Percentiles rank a stretch among this genome's conserved stretches.
Conservation (phyloP, 1,140 invertebrate genomes). For the Vollenhovia emeryi region DNA sequence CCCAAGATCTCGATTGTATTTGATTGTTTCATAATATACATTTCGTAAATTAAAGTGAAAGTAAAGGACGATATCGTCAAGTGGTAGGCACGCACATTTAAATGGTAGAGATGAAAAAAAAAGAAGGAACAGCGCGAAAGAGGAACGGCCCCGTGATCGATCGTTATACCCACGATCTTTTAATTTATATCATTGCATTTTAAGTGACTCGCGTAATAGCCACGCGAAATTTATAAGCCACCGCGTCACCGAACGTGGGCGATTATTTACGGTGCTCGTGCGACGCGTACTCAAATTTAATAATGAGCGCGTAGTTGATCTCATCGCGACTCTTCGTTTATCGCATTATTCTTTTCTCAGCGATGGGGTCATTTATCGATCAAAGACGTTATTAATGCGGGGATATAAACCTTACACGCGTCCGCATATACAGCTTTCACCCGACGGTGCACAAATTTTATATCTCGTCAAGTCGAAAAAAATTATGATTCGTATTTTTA, state of each 20-base stretch:
- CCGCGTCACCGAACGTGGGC: conserved; percentile 65
- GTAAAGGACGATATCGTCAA: background rate
- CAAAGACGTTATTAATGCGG: background rate
- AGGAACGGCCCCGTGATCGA: conserved; percentile 63
- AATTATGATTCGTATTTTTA: background rate
- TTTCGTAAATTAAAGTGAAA: conserved; percentile 13
- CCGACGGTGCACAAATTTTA: background rate
- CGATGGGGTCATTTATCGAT: background rate
- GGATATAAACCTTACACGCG: background rate
- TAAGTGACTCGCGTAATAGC: conserved; percentile 70
- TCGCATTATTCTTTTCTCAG: background rate
- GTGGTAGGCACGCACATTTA: background rate
- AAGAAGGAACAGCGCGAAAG: background rate
- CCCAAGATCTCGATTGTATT: background rate
- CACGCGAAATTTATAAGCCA: conserved; percentile 73
- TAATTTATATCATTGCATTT: conserved; percentile 77
- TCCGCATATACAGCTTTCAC: background rate
- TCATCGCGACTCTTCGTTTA: conserved; percentile 52
- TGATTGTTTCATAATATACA: background rate
- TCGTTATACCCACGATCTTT: conserved; percentile 65
- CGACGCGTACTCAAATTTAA: conserved; percentile 64
- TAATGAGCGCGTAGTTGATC: conserved; percentile 70
- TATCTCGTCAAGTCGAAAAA: background rate
- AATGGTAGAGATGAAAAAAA: background rate
- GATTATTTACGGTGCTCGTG: conserved; percentile 74